Conservation (phyloP, 2,888 invertebrate species). For the Drosophila conformis region DNA sequence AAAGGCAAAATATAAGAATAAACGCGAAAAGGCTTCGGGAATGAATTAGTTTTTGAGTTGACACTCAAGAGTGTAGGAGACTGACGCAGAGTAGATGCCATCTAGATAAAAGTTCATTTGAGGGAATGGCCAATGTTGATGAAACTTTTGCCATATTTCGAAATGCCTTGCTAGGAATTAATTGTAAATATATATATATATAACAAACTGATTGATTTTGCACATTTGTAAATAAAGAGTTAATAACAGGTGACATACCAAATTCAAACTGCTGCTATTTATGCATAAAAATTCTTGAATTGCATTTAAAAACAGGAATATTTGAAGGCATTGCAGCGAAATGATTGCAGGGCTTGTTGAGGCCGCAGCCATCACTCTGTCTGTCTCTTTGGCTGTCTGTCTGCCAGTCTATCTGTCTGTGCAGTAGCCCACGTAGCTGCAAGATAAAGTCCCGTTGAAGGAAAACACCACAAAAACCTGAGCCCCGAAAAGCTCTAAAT, state of each 20-base stretch:
- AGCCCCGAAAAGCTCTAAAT: constrained; percentile 66
- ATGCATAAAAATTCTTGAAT: not conserved
- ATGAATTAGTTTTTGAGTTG: constrained; percentile 58
- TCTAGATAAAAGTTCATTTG: constrained; percentile 5
- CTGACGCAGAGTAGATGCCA: not conserved
- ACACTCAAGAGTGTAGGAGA: constrained; percentile 15
- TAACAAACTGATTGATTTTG: not conserved
- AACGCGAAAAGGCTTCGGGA: constrained; percentile 59
- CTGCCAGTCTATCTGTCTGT: constrained; percentile 8
- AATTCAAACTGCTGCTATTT: not conserved
- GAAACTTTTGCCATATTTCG: no score
- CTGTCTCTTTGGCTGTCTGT: constrained; percentile 7
- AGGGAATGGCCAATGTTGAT: not conserved
- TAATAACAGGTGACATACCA: not conserved
- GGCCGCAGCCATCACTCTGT: constrained; percentile 31
- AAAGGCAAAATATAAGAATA: constrained; percentile 57
- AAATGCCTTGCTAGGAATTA: not conserved
- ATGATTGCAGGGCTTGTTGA: constrained; percentile 25
- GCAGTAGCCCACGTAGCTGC: constrained; percentile 48
- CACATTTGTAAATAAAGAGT: not conserved
- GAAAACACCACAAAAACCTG: constrained; percentile 62
- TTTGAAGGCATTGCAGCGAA: constrained; percentile 28
- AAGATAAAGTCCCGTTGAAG: constrained; percentile 59
- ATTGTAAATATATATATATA: not conserved
- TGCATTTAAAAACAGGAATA: constrained; percentile 2